Evolutionary conservation across 2,888 invertebrate species (phyloP).

Genomic region (Oscheius myriophilus): DNA sequence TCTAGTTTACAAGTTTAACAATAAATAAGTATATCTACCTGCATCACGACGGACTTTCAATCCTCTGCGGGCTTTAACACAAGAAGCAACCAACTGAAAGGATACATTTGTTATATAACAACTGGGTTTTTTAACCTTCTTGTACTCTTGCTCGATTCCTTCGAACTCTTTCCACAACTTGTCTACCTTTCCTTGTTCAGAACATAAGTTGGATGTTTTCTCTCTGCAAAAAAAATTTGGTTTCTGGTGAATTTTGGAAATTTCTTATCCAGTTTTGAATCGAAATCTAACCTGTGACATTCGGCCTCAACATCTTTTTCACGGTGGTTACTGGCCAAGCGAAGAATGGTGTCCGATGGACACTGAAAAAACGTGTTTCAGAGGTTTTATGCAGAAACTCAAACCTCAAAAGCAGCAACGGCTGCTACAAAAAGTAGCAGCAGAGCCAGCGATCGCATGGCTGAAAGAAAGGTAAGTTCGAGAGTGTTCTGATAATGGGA

Average conservation of each 20-base stretch:
- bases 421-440: conserved; percentile 8
- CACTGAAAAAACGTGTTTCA: conserved; percentile 34
- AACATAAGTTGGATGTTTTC: conserved; percentile 30
- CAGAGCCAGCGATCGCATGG: conserved; percentile 12
- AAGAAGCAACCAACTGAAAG: conserved; percentile 19
- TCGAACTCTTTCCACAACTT: conserved; percentile 53
- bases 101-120: not conserved
- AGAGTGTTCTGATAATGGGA: not conserved
- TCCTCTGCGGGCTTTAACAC: conserved; percentile 4
- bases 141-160: conserved; percentile 45
- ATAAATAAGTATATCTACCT: not conserved
- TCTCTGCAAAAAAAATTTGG: conserved; percentile 24
- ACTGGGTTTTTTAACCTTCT: no score
- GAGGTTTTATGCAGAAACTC: not conserved
- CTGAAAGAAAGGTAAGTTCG: not conserved
- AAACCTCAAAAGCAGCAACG: conserved; percentile 8
- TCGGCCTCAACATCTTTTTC: conserved; percentile 52
- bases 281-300: conserved; percentile 36
- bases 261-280: conserved; percentile 13
- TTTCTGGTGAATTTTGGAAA: no score
- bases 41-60: conserved; percentile 5
- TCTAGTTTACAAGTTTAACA: not conserved
- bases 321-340: conserved; percentile 55
- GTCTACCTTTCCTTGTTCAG: conserved; percentile 40
- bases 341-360: conserved; percentile 51